A percentile compares a stretch with the other conserved stretches of the same genome.
Evolutionary conservation across 1,140 invertebrate genomes (phyloP).

Genomic region (Bathynomus jamesi): DNA sequence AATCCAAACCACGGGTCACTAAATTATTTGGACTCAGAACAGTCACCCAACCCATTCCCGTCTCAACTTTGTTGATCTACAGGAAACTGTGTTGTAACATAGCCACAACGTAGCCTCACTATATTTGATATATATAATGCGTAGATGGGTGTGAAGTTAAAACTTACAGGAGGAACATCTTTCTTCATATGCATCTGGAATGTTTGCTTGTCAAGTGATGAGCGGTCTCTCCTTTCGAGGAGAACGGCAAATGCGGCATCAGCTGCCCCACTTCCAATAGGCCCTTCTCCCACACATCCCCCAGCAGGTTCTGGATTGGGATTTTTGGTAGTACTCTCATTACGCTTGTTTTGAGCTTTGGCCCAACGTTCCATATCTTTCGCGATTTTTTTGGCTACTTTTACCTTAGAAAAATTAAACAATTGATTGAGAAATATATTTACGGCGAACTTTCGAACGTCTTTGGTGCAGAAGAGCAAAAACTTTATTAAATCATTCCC

Average conservation of each 20-base stretch:
- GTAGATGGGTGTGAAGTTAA: too few relatives aligned
- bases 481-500: background rate
- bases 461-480: background rate
- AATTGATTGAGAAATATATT: background rate
- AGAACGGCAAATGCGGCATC: constrained; percentile 37
- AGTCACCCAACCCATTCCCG: too few relatives aligned
- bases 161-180: constrained; percentile 6
- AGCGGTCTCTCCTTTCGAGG: constrained; percentile 23
- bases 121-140: too few relatives aligned
- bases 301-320: constrained; percentile 42
- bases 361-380: constrained; percentile 97
- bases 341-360: constrained; percentile 92
- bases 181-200: background rate
- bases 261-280: constrained; percentile 33
- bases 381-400: constrained; percentile 95
- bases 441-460: background rate
- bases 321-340: constrained; percentile 68
- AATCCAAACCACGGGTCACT: too few relatives aligned
- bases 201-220: background rate
- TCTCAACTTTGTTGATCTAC: too few relatives aligned
- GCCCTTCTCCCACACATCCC: constrained; percentile 20
- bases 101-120: too few relatives aligned
- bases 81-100: too few relatives aligned
- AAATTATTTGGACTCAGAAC: too few relatives aligned
- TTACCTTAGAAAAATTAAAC: constrained; percentile 61